A percentile compares a stretch with the other conserved stretches of the same genome.
Evolutionary conservation across 2,797 vertebrate species (phyloP).

Genomic region (Takifugu rubripes): DNA sequence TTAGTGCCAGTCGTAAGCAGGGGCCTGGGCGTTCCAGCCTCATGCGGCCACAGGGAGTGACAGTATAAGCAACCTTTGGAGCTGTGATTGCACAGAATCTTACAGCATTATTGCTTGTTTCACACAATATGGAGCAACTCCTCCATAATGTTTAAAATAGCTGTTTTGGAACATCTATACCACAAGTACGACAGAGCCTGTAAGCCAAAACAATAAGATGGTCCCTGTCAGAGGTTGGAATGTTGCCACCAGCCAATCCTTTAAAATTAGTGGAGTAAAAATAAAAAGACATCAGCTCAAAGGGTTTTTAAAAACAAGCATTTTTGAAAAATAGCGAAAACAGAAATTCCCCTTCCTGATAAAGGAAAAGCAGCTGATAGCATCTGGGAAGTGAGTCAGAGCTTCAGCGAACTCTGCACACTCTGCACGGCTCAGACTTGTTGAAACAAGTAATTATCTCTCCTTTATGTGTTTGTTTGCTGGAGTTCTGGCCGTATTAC

Average conservation of each 20-base stretch:
- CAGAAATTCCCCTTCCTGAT: slow-evolving; percentile 62
- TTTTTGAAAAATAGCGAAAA: slow-evolving; percentile 22
- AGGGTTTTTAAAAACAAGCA: slow-evolving; percentile 27
- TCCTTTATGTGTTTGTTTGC: slow-evolving; percentile 45
- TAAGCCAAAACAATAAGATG: slow-evolving; percentile 21
- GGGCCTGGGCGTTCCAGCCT: slow-evolving; percentile 49
- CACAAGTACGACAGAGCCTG: slow-evolving; percentile 13
- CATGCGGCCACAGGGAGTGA: slow-evolving; percentile 60
- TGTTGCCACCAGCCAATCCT: slow-evolving; percentile 1
- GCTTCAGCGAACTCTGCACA: slow-evolving; percentile 42
- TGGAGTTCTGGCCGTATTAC: slow-evolving; percentile 11
- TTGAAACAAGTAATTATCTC: slow-evolving; percentile 51
- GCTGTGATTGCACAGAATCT: slow-evolving; percentile 49
- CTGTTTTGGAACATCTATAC: slow-evolving; percentile 46
- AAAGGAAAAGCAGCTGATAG: slow-evolving; percentile 63
- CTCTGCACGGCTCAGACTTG: slow-evolving; percentile 51
- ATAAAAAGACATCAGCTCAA: slow-evolving; percentile 1
- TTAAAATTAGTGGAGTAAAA: not conserved
- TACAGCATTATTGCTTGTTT: slow-evolving; percentile 51
- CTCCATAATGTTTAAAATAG: slow-evolving; percentile 54
- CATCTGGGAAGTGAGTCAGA: slow-evolving; percentile 64
- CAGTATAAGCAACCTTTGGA: slow-evolving; percentile 31
- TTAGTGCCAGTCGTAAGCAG: slow-evolving; percentile 64
- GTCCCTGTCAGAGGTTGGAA: not conserved
- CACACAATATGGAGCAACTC: slow-evolving; percentile 45